Conservation (phyloP, 2,113 vertebrate species). For the Notothenia coriiceps region DNA sequence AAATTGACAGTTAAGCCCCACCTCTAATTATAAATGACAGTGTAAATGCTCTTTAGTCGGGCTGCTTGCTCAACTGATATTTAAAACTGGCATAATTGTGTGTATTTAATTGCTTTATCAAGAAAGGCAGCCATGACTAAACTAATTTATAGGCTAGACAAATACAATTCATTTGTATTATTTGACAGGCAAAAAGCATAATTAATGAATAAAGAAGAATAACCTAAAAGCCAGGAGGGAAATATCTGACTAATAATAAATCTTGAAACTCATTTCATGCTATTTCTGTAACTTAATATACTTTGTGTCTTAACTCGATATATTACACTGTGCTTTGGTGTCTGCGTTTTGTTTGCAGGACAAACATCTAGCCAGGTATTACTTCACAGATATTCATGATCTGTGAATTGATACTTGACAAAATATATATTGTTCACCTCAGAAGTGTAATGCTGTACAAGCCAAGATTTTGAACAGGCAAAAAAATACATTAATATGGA, state of each 20-base stretch:
- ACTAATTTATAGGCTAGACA: constrained; percentile 42
- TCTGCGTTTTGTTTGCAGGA: constrained; percentile 19
- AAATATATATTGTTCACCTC: not conserved
- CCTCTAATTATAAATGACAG: constrained; percentile 45
- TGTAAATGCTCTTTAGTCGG: not conserved
- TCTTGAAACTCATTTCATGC: constrained; percentile 27
- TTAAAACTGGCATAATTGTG: constrained; percentile 24
- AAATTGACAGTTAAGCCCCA: constrained; percentile 13
- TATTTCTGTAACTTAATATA: constrained; percentile 45
- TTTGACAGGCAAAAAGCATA: constrained; percentile 56
- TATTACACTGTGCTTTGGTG: constrained; percentile 20
- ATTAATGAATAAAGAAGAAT: constrained; percentile 23
- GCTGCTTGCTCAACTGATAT: constrained; percentile 25
- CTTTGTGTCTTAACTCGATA: constrained; percentile 20
- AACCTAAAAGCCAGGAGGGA: constrained; percentile 47
- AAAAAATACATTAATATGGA: not conserved
- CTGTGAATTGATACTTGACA: constrained; percentile 5
- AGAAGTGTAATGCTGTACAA: not conserved
- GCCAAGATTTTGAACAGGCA: not conserved
- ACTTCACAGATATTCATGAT: not conserved
- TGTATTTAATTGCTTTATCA: constrained; percentile 54
- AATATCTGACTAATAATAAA: constrained; percentile 49
- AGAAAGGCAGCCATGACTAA: constrained; percentile 43
- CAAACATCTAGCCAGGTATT: constrained; percentile 8
- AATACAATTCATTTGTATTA: constrained; percentile 55